Conservation (phyloP, 2,113 vertebrate species). For the Urocynchramus pylzowi region DNA sequence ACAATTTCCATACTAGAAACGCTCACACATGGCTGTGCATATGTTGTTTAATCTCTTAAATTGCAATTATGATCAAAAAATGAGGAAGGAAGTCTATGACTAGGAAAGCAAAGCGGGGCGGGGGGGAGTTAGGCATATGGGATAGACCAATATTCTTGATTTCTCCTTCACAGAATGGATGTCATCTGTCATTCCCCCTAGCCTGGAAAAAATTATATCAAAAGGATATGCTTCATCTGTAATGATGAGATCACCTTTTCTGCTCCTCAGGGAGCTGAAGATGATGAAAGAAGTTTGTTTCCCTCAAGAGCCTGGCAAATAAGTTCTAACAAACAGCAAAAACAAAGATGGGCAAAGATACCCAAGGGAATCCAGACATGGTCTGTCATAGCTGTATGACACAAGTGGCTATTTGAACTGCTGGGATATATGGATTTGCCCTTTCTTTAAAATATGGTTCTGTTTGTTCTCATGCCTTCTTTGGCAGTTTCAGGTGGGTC, state of each 20-base stretch:
- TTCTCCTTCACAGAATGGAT: slow-evolving; percentile 22
- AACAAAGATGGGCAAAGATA: not conserved
- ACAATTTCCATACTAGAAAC: slow-evolving; percentile 16
- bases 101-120: not conserved
- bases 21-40: slow-evolving; percentile 48
- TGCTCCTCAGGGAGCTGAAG: not conserved
- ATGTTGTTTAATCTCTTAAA: slow-evolving; percentile 63
- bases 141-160: not conserved
- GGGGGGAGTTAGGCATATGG: not conserved
- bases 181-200: slow-evolving; percentile 14
- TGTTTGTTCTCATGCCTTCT: not conserved
- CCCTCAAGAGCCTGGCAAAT: not conserved
- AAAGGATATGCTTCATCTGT: slow-evolving; percentile 2
- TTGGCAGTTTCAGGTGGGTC: not conserved
- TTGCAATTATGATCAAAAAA: slow-evolving; percentile 60
- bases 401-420: not conserved
- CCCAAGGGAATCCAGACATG: not conserved
- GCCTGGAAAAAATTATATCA: slow-evolving; percentile 19
- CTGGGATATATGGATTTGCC: not conserved
- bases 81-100: slow-evolving; percentile 53
- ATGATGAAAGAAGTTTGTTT: not conserved
- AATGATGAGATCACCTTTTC: slow-evolving; percentile 20
- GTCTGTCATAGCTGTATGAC: not conserved
- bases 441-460: not conserved
- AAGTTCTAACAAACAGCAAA: not conserved